Conservation (phyloP, 2,113 vertebrate species). For the Columba livia region DNA sequence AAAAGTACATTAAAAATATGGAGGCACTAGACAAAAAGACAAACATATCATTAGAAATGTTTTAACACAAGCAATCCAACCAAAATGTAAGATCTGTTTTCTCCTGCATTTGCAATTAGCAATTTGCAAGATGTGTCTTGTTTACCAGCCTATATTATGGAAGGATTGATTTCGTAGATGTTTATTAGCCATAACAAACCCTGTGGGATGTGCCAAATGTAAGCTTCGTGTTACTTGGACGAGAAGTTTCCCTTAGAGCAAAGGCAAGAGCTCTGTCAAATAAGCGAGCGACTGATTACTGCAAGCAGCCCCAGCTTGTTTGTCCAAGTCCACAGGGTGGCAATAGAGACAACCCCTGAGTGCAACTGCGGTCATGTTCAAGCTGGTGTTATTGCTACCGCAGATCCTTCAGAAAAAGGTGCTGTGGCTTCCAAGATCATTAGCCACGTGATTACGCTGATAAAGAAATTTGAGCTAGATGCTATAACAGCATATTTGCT, state of each 20-base stretch:
- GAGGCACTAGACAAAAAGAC: not conserved
- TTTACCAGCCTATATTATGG: not conserved
- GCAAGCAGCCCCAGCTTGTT: fast-evolving
- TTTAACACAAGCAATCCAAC: not conserved
- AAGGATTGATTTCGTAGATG: not conserved
- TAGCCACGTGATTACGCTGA: not conserved
- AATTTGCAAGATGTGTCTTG: not conserved
- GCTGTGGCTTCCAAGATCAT: not conserved
- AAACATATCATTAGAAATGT: not conserved
- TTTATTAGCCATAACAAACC: not conserved
- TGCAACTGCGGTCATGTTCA: fast-evolving
- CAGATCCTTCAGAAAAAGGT: not conserved
- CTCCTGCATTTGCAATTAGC: not conserved
- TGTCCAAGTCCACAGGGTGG: conserved; percentile 48
- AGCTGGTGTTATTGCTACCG: not conserved
- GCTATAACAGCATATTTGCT: not conserved
- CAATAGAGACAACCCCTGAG: not conserved
- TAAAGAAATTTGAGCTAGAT: not conserved
- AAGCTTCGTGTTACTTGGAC: not conserved
- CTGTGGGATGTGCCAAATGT: fast-evolving
- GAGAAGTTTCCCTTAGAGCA: not conserved
- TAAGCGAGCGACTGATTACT: fast-evolving
- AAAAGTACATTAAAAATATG: not conserved
- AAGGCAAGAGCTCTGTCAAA: not conserved
- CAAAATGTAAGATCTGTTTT: not conserved